Conservation (phyloP, 1,140 invertebrate species). For the Cyclargus thomasi region DNA sequence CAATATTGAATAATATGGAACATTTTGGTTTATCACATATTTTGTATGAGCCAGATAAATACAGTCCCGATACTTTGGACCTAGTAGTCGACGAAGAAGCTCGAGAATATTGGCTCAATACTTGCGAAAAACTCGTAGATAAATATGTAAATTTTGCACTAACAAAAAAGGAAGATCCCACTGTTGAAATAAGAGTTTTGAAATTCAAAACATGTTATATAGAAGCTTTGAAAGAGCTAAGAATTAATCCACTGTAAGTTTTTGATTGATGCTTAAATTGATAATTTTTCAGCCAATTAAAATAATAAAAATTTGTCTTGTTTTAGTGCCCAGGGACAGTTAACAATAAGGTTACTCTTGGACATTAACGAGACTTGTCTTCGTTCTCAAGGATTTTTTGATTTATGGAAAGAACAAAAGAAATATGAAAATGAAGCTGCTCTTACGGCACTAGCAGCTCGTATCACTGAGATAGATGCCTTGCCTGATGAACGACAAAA, state of each 20-base stretch:
- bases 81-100: slow-evolving; percentile 89
- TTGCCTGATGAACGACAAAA: slow-evolving; percentile 69
- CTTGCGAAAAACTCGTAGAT: slow-evolving; percentile 88
- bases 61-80: slow-evolving; percentile 93
- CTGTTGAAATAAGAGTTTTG: slow-evolving; percentile 85
- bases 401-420: slow-evolving; percentile 89
- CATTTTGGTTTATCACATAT: slow-evolving; percentile 65
- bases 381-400: slow-evolving; percentile 92
- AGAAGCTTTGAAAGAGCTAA: slow-evolving; percentile 84
- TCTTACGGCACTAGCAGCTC: slow-evolving; percentile 68
- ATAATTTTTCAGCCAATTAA: slow-evolving; percentile 18
- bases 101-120: slow-evolving; percentile 93
- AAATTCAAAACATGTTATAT: slow-evolving; percentile 91
- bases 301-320: slow-evolving; percentile 33
- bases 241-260: slow-evolving; percentile 87
- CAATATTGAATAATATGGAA: slow-evolving; percentile 55
- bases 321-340: slow-evolving; percentile 87
- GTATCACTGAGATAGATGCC: slow-evolving; percentile 77
- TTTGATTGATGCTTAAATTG: not conserved
- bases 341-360: slow-evolving; percentile 91
- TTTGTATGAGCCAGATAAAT: slow-evolving; percentile 74
- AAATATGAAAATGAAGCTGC: slow-evolving; percentile 77
- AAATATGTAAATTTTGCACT: slow-evolving; percentile 87
- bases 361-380: slow-evolving; percentile 95
- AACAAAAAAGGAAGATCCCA: slow-evolving; percentile 84